A percentile compares a stretch with the other conserved stretches of the same genome.
These are phyloP conservation scores for Helicolenus hilgendorfi DNA, from an alignment of 2,797 vertebrate genomes.

Conservation along the genomic window DNA sequence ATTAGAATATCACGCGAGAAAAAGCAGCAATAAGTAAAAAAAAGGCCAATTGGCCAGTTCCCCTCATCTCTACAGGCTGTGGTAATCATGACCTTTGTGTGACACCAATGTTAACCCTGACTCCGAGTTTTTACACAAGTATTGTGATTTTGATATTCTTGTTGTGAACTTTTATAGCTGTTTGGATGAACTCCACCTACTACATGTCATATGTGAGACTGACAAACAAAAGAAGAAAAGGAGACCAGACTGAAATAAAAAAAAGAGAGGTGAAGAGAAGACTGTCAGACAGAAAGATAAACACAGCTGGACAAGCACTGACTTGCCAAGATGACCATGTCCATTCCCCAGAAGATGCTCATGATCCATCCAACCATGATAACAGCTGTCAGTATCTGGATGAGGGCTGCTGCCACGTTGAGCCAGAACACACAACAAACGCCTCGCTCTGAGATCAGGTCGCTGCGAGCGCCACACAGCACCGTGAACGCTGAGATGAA, in stretches of 20 bases:
- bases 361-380: slow-evolving; percentile 99
- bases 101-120: background rate
- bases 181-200: background rate
- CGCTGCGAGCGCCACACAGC: slow-evolving; percentile 95
- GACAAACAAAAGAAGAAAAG: background rate
- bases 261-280: background rate
- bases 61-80: background rate
- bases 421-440: slow-evolving; percentile 98
- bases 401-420: slow-evolving; percentile 96
- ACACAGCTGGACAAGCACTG: slow-evolving; percentile 73
- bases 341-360: slow-evolving; percentile 99
- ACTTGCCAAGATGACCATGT: slow-evolving; percentile 99
- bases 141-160: background rate
- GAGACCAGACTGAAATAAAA: background rate
- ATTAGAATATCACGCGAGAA: background rate
- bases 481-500: slow-evolving; percentile 97
- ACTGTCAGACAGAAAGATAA: background rate
- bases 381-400: slow-evolving; percentile 97
- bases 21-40: background rate
- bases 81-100: background rate
- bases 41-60: background rate
- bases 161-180: background rate
- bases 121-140: background rate
- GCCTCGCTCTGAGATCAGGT: slow-evolving; percentile 94
- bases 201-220: background rate